Evolutionary conservation across 2,797 vertebrate genomes (phyloP).

Genomic region (Acomys russatus): DNA sequence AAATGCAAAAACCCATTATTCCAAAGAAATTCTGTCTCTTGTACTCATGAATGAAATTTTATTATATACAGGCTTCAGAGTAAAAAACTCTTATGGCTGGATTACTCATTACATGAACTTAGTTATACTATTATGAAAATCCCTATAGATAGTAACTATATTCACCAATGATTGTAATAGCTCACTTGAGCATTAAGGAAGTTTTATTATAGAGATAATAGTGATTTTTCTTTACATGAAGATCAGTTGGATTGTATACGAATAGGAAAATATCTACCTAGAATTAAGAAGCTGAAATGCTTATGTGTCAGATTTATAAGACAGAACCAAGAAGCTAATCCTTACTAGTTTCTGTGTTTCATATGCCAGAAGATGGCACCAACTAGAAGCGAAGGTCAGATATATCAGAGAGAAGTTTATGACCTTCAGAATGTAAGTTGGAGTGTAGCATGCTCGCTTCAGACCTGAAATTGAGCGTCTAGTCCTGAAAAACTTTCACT

Average conservation of each 20-base stretch:
- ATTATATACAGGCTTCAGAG: not conserved
- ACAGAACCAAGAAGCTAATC: not conserved
- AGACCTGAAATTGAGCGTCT: constrained; percentile 23
- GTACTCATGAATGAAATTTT: not conserved
- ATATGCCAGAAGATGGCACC: not conserved
- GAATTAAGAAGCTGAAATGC: constrained; percentile 14
- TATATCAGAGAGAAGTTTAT: constrained; percentile 55
- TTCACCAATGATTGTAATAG: not conserved
- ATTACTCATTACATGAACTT: not conserved
- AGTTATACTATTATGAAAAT: not conserved
- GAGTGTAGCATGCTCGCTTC: not conserved
- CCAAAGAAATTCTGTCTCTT: not conserved
- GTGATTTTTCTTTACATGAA: not conserved
- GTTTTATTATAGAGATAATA: not conserved
- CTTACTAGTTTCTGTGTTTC: not conserved
- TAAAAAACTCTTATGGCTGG: not conserved
- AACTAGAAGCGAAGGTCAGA: not conserved
- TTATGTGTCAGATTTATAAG: not conserved
- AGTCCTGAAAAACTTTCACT: not conserved
- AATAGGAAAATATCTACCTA: constrained; percentile 1
- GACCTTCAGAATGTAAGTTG: not conserved
- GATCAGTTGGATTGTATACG: not conserved
- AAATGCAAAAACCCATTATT: not conserved
- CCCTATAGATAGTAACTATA: not conserved
- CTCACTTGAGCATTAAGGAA: not conserved